Conservation (phyloP, 2,797 vertebrate genomes). For the Zalophus californianus region DNA sequence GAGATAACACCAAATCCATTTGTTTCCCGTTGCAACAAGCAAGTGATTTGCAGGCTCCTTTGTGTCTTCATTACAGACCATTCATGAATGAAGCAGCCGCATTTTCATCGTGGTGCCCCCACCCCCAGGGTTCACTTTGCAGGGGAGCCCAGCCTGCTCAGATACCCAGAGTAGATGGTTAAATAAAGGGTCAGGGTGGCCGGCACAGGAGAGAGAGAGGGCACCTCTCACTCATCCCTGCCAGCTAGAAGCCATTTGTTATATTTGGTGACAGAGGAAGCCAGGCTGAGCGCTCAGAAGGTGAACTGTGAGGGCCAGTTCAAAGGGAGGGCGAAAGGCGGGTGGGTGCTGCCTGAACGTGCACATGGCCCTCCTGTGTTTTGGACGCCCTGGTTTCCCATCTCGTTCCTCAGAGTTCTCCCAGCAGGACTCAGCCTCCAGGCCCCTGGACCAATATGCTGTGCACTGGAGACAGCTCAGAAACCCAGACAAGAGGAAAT, state of each 20-base stretch:
- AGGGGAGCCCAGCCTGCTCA: neutral
- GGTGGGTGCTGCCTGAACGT: neutral
- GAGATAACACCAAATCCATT: too few relatives aligned
- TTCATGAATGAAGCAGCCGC: neutral
- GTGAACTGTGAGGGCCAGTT: too few relatives aligned
- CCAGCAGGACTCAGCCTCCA: neutral
- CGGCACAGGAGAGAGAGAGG: fast-evolving
- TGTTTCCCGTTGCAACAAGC: neutral
- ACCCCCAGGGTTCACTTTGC: neutral
- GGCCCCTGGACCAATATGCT: neutral
- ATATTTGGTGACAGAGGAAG: neutral
- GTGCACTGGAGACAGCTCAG: neutral
- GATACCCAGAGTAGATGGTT: neutral
- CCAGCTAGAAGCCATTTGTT: neutral
- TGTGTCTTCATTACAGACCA: neutral
- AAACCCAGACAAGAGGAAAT: neutral
- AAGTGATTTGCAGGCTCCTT: neutral
- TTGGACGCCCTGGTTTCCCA: neutral
- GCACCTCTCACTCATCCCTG: neutral
- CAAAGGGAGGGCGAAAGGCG: fast-evolving
- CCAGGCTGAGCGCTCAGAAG: neutral
- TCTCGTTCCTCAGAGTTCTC: neutral
- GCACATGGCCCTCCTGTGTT: neutral
- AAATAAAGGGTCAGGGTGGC: neutral
- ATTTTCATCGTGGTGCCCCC: neutral